Evolutionary conservation across 92 coral and sea anemone genomes (phyloP).

Genomic region (Siderastrea radians): DNA sequence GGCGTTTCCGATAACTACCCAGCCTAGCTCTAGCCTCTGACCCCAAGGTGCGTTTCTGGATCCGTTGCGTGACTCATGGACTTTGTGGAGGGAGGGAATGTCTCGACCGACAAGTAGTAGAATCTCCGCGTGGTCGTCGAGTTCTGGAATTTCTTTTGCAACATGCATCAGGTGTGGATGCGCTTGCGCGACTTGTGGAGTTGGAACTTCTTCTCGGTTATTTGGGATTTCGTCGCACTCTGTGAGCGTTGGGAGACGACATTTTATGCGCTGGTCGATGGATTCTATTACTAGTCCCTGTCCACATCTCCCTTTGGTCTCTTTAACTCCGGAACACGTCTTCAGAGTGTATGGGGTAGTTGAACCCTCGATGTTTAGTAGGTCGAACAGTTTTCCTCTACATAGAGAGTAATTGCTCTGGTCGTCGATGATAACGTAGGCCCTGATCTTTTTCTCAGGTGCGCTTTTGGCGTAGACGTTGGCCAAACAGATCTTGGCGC

Average conservation of each 20-base stretch:
- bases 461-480: conserved; percentile 35
- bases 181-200: conserved; percentile 52
- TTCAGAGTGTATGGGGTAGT: conserved; percentile 65
- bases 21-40: conserved; percentile 69
- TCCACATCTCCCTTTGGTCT: conserved; percentile 58
- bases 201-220: conserved; percentile 59
- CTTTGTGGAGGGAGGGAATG: conserved; percentile 64
- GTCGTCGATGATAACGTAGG: conserved; percentile 43
- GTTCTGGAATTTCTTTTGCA: conserved; percentile 41
- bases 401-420: conserved; percentile 66
- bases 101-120: conserved; percentile 68
- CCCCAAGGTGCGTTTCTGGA: conserved; percentile 60
- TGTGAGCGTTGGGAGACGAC: conserved; percentile 33
- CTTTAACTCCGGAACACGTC: conserved; percentile 45
- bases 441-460: conserved; percentile 46
- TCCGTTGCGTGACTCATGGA: conserved; percentile 68
- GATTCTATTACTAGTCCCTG: conserved; percentile 63
- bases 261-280: conserved; percentile 24
- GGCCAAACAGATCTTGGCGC: conserved; percentile 71
- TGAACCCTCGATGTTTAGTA: conserved; percentile 30
- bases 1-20: conserved; percentile 62
- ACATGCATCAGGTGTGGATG: conserved; percentile 55
- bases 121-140: conserved; percentile 29
- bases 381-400: conserved; percentile 43
- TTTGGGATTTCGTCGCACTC: conserved; percentile 65